Percentiles rank a stretch among this genome's conserved stretches.
Evolutionary conservation across 2,113 vertebrate genomes (phyloP).

Genomic region (Anthoscopus minutus): DNA sequence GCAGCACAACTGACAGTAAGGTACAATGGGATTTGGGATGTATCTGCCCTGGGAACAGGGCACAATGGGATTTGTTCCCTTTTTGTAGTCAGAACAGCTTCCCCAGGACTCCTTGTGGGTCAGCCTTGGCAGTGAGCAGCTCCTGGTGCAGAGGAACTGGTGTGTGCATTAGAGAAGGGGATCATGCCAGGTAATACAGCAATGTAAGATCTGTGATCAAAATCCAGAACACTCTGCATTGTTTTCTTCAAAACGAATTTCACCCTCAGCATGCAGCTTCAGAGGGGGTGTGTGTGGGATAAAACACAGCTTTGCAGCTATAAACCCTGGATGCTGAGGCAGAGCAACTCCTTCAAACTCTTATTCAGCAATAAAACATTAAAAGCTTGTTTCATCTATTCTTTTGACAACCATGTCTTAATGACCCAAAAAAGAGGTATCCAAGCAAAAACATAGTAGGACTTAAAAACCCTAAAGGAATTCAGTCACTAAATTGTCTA

Average conservation of each 20-base stretch:
- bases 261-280: background rate
- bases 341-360: conserved; percentile 6
- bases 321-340: background rate
- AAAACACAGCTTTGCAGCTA: conserved; percentile 2
- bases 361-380: conserved; percentile 44
- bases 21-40: background rate
- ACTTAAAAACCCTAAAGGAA: conserved; percentile 33
- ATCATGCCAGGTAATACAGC: background rate
- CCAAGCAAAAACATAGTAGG: background rate
- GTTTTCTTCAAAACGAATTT: background rate
- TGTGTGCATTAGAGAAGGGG: background rate
- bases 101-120: background rate
- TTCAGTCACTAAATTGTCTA: conserved; percentile 34
- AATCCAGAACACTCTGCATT: background rate
- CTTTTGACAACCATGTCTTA: conserved; percentile 40
- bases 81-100: background rate
- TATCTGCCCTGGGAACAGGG: background rate
- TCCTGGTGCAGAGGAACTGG: background rate
- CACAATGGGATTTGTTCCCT: fast-evolving
- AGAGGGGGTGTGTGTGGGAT: background rate
- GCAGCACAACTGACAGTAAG: too few species aligned
- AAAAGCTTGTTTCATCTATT: conserved; percentile 29
- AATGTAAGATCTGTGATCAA: background rate
- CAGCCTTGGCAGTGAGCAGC: background rate
- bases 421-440: conserved; percentile 51